These are phyloP conservation scores for Parambassis ranga DNA, from an alignment of 2,797 vertebrate species.

Conservation along the genomic window DNA sequence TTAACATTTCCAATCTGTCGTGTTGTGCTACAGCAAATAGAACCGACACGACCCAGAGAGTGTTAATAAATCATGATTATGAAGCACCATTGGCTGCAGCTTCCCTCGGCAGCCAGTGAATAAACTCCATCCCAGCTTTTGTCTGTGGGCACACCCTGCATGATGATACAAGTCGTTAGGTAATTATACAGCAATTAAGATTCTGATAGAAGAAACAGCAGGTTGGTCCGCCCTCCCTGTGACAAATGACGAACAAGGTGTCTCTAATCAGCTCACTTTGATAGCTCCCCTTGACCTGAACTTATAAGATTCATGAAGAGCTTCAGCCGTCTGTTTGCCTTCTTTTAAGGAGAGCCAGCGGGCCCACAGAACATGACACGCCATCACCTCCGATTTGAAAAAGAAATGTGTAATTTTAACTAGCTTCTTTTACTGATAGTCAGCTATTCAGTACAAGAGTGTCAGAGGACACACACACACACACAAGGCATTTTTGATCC, in stretches of 20 bases:
- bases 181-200: constrained; percentile 77
- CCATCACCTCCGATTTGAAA: constrained; percentile 28
- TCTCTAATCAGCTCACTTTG: constrained; percentile 55
- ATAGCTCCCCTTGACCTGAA: constrained; percentile 68
- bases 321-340: constrained; percentile 19
- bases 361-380: constrained; percentile 29
- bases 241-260: constrained; percentile 60
- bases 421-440: constrained; percentile 19
- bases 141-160: constrained; percentile 64
- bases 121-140: constrained; percentile 57
- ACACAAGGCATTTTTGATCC: constrained; percentile 33
- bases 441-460: constrained; percentile 33
- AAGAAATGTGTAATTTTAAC: constrained; percentile 43
- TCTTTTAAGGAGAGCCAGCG: constrained; percentile 21
- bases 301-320: constrained; percentile 49
- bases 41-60: constrained; percentile 68
- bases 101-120: constrained; percentile 58
- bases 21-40: constrained; percentile 70
- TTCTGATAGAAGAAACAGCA: constrained; percentile 68
- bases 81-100: constrained; percentile 67
- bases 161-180: constrained; percentile 65
- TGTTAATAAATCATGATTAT: constrained; percentile 85
- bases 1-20: constrained; percentile 81
- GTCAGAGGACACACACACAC: constrained; percentile 11
- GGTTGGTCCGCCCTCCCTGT: constrained; percentile 54